A percentile compares a stretch with the other conserved stretches of the same genome.
These are phyloP conservation scores for Falco columbarius DNA, from an alignment of 2,797 vertebrate genomes.

Conservation along the genomic window DNA sequence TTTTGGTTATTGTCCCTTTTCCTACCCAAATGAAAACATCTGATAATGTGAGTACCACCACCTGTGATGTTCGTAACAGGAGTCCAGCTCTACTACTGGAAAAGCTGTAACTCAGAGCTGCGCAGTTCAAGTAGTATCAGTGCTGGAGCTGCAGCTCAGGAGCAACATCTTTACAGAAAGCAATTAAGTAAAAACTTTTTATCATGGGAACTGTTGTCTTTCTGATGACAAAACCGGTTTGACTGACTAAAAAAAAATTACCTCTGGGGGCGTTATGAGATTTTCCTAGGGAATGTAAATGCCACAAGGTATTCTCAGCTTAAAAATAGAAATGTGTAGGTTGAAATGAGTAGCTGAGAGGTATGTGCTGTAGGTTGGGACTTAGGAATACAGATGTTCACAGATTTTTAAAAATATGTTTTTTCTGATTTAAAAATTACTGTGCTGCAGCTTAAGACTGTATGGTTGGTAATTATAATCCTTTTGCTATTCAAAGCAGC, in stretches of 20 bases:
- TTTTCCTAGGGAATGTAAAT: constrained; percentile 62
- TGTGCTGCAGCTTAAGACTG: neutral
- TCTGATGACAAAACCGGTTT: constrained; percentile 44
- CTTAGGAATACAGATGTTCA: constrained; percentile 62
- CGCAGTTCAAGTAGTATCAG: neutral
- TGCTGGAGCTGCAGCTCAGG: neutral
- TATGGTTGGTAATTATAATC: constrained; percentile 15
- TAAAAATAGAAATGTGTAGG: constrained; percentile 68
- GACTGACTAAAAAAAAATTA: constrained; percentile 54
- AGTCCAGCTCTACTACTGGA: neutral
- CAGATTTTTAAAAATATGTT: neutral
- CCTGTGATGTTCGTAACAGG: neutral
- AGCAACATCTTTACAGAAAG: neutral
- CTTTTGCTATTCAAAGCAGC: neutral
- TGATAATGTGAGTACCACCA: neutral
- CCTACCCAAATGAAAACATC: fast-evolving
- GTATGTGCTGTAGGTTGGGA: constrained; percentile 36
- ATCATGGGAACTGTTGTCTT: constrained; percentile 34
- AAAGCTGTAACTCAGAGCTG: neutral
- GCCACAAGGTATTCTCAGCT: constrained; percentile 59
- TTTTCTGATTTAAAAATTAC: constrained; percentile 60
- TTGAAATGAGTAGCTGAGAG: constrained; percentile 54
- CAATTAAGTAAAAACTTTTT: neutral
- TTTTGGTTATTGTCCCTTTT: neutral
- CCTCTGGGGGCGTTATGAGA: constrained; percentile 47